Percentiles rank a stretch among this genome's conserved stretches.
phyloP scores from a whole-genome alignment of 1,140 invertebrate genomes.

The Penaeus chinensis region DNA sequence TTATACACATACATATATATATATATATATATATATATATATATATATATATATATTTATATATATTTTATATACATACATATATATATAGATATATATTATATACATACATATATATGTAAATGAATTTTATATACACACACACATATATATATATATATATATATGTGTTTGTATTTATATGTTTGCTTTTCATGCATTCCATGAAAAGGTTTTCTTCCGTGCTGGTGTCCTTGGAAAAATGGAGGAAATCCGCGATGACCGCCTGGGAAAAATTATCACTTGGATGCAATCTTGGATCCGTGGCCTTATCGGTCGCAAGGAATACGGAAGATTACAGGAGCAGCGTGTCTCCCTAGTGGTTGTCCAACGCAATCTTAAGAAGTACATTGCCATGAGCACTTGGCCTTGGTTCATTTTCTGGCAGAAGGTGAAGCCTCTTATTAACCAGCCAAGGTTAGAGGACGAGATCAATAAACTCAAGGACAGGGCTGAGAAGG shows the following conservation, averaged over 20 bases:
- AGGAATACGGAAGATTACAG: slow-evolving; percentile 96
- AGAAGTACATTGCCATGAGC: slow-evolving; percentile 96
- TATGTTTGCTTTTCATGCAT: too few relatives aligned
- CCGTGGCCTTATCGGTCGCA: slow-evolving; percentile 83
- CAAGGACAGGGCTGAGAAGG: slow-evolving; percentile 85
- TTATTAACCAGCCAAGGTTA: slow-evolving; percentile 96
- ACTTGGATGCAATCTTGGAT: slow-evolving; percentile 98
- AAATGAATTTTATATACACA: too few relatives aligned
- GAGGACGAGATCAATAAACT: slow-evolving; percentile 89
- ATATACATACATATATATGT: too few relatives aligned
- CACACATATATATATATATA: too few relatives aligned
- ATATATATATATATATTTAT: too few relatives aligned
- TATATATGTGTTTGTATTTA: too few relatives aligned
- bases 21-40: too few relatives aligned
- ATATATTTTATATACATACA: too few relatives aligned
- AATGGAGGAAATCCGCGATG: slow-evolving; percentile 43
- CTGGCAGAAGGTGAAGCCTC: slow-evolving; percentile 98
- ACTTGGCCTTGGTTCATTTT: slow-evolving; percentile 99
- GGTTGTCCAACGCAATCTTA: slow-evolving; percentile 98
- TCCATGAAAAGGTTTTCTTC: slow-evolving; percentile 29
- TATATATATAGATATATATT: too few relatives aligned
- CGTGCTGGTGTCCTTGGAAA: slow-evolving; percentile 42
- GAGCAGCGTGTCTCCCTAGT: slow-evolving; percentile 95
- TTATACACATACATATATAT: too few relatives aligned
- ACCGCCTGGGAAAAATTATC: slow-evolving; percentile 92